These are phyloP conservation scores for Solenopsis fugax DNA, from an alignment of 1,140 invertebrate species.

Conservation along the genomic window DNA sequence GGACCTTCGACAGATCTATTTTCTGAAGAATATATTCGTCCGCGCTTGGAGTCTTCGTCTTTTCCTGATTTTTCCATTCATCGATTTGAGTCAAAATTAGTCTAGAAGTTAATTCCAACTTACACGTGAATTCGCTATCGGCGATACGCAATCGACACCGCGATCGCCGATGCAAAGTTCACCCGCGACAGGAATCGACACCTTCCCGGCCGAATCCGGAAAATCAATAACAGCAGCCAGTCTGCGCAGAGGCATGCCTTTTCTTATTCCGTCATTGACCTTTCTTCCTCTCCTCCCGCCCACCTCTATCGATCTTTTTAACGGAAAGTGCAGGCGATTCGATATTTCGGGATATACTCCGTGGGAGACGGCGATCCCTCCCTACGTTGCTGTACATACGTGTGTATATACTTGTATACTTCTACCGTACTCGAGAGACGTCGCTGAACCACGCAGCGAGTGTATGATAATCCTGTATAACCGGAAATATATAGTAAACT, in stretches of 20 bases:
- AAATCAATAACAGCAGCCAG: conserved; percentile 53
- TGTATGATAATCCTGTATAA: conserved; percentile 76
- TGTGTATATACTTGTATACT: conserved; percentile 79
- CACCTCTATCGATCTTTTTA: conserved; percentile 57
- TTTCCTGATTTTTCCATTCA: no score
- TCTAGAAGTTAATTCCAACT: neutral
- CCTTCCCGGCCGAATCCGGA: conserved; percentile 43
- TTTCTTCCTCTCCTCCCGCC: neutral
- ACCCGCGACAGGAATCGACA: conserved; percentile 8
- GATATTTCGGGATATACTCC: conserved; percentile 64
- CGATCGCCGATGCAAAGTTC: conserved; percentile 11
- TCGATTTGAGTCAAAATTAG: neutral
- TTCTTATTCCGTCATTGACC: conserved; percentile 69
- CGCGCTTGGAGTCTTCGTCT: no score
- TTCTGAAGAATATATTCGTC: no score
- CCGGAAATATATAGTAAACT: conserved; percentile 60
- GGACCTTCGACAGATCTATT: no score
- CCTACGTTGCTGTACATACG: conserved; percentile 73
- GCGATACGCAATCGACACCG: neutral
- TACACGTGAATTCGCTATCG: no score
- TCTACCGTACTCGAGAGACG: conserved; percentile 66
- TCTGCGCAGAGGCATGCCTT: conserved; percentile 72
- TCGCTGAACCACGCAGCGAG: conserved; percentile 58
- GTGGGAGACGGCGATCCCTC: conserved; percentile 52
- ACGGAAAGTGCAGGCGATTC: conserved; percentile 65